These are phyloP conservation scores for Rhamphomyia laevipes DNA, from an alignment of 2,888 invertebrate species.

Conservation along the genomic window DNA sequence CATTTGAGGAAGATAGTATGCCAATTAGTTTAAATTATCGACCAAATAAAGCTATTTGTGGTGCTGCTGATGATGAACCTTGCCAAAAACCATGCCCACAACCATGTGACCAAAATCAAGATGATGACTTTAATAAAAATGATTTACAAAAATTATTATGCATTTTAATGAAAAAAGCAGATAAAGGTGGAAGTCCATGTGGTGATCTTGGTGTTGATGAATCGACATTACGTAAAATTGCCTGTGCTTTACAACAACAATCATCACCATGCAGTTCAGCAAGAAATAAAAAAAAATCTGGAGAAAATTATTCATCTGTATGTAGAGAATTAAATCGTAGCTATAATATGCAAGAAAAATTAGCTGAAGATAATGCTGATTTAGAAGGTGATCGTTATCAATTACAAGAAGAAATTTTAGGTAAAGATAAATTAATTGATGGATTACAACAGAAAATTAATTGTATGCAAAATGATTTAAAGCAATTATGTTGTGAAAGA, in stretches of 20 bases:
- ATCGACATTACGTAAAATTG: neutral
- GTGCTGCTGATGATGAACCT: too few species aligned
- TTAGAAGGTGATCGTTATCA: slow-evolving; percentile 52
- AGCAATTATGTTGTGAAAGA: neutral
- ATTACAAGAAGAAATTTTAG: slow-evolving; percentile 12
- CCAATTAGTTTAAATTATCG: slow-evolving; percentile 7
- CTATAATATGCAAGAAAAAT: slow-evolving; percentile 54
- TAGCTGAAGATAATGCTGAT: slow-evolving; percentile 53
- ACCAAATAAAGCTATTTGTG: slow-evolving; percentile 2
- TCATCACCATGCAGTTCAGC: neutral
- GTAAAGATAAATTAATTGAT: slow-evolving; percentile 11
- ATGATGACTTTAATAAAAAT: neutral
- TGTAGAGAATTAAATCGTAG: slow-evolving; percentile 43
- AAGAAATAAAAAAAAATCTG: neutral
- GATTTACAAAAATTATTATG: neutral
- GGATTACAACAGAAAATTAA: slow-evolving; percentile 13
- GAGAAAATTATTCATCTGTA: neutral
- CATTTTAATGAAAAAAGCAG: neutral
- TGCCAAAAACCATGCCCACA: neutral
- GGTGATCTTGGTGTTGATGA: too few species aligned
- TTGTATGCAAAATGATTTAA: slow-evolving; percentile 9
- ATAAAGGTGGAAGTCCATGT: neutral
- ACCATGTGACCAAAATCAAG: neutral
- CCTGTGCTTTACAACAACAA: neutral
- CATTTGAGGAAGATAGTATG: slow-evolving; percentile 28